Conservation (phyloP, 2,888 invertebrate genomes). For the Sinodicranocentrus sp. region DNA sequence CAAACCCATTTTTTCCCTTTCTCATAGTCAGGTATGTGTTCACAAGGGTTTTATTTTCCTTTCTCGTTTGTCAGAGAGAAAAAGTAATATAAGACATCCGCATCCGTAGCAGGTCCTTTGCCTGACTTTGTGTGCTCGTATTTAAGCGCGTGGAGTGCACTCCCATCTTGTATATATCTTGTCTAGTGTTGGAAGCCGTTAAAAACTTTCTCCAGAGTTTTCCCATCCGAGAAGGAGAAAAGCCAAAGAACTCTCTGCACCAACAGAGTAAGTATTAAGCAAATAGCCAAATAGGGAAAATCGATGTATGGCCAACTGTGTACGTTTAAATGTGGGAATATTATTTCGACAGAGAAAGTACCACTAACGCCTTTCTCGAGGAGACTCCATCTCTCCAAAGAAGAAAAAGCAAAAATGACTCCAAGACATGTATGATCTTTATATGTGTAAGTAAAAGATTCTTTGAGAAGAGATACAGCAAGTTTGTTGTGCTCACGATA, state of each 20-base stretch:
- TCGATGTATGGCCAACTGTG: background rate
- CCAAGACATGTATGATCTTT: too few relatives aligned
- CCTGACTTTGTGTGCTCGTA: background rate
- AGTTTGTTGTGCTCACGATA: too few relatives aligned
- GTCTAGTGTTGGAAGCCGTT: background rate
- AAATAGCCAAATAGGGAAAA: slow-evolving; percentile 1
- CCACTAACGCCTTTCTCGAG: too few relatives aligned
- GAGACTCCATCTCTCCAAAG: too few relatives aligned
- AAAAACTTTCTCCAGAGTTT: background rate
- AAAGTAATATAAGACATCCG: slow-evolving; percentile 19
- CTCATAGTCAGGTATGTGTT: background rate
- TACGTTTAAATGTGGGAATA: too few relatives aligned
- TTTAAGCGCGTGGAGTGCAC: background rate
- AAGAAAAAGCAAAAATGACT: too few relatives aligned
- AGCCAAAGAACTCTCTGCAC: slow-evolving; percentile 2
- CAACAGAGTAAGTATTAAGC: background rate
- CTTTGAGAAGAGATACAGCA: too few relatives aligned
- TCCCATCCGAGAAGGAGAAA: background rate
- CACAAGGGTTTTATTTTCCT: background rate
- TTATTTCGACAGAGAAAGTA: too few relatives aligned
- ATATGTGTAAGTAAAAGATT: too few relatives aligned
- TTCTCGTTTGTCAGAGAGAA: background rate
- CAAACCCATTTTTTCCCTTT: slow-evolving; percentile 39
- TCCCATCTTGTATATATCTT: too few relatives aligned
- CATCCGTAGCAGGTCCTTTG: slow-evolving; percentile 1